A percentile compares a stretch with the other conserved stretches of the same genome.
phyloP scores from a whole-genome alignment of 2,113 vertebrate genomes.

The Periophthalmodon schlosseri region DNA sequence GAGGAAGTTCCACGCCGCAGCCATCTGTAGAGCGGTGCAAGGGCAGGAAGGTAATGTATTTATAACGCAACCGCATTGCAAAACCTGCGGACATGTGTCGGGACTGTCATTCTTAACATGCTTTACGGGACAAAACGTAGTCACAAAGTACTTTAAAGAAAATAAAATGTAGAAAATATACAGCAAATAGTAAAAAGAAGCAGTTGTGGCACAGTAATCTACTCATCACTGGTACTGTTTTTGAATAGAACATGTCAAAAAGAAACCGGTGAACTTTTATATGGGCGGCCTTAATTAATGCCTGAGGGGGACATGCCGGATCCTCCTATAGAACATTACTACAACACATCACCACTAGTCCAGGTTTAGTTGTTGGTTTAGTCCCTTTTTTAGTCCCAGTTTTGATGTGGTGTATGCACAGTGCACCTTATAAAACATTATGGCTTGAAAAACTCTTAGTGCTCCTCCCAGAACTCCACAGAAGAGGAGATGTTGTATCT shows the following conservation, averaged over 20 bases:
- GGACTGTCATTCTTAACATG: not conserved
- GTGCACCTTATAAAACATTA: too few species aligned
- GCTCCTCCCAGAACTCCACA: too few species aligned
- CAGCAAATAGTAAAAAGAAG: not conserved
- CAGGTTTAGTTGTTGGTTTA: not conserved
- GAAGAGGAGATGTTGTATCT: too few species aligned
- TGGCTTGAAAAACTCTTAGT: too few species aligned
- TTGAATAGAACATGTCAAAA: not conserved
- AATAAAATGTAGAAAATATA: not conserved
- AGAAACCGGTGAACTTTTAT: too few species aligned
- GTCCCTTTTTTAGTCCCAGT: too few species aligned
- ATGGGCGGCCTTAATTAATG: not conserved
- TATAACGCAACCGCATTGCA: not conserved
- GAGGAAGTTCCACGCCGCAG: slow-evolving; percentile 88
- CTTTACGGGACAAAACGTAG: not conserved
- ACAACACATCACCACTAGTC: too few species aligned
- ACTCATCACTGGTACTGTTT: too few species aligned
- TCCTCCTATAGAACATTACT: not conserved
- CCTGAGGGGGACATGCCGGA: not conserved
- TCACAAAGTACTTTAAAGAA: not conserved
- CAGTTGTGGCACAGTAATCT: too few species aligned
- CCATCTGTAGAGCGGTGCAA: slow-evolving; percentile 90
- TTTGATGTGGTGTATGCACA: too few species aligned
- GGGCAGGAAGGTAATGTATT: slow-evolving; percentile 79
- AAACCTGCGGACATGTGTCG: not conserved